Evolutionary conservation across 2,888 invertebrate species (phyloP).

Genomic region (Caenorhabditis auriculariae): DNA sequence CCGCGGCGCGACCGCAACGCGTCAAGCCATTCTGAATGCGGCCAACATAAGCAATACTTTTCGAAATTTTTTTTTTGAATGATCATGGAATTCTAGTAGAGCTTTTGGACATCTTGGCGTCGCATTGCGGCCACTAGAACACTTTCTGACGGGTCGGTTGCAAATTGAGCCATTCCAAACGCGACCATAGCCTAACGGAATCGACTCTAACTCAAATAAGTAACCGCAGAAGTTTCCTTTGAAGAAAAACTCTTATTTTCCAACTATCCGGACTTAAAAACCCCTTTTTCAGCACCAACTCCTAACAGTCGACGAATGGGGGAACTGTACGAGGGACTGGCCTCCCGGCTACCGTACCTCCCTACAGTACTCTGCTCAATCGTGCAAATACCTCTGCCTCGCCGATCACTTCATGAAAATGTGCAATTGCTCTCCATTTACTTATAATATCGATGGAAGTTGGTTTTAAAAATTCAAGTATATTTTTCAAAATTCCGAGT

Average conservation of each 20-base stretch:
- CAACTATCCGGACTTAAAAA: not conserved
- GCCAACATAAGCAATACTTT: too few species aligned
- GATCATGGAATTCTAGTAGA: too few species aligned
- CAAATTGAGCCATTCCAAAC: not conserved
- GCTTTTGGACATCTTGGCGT: too few species aligned
- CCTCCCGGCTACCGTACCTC: conserved; percentile 19
- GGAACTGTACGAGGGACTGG: conserved; percentile 40
- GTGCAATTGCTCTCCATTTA: conserved; percentile 43
- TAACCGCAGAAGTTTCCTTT: too few species aligned
- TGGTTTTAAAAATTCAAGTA: conserved; percentile 7
- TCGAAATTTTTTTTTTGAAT: too few species aligned
- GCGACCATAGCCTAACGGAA: not conserved
- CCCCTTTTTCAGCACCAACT: conserved; percentile 31
- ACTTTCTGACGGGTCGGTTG: too few species aligned
- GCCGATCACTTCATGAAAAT: conserved; percentile 31
- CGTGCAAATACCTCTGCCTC: conserved; percentile 33
- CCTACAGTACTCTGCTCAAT: conserved; percentile 26
- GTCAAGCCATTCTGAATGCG: too few species aligned
- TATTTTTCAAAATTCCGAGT: conserved; percentile 2
- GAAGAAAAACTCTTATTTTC: not conserved
- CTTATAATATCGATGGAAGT: conserved; percentile 43
- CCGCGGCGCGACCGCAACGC: too few species aligned
- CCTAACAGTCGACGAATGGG: conserved; percentile 29
- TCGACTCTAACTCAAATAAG: not conserved
- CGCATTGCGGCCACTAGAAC: too few species aligned